A percentile compares a stretch with the other conserved stretches of the same genome.
Conservation (phyloP, 2,113 vertebrate species). For the Euleptes europaea region DNA sequence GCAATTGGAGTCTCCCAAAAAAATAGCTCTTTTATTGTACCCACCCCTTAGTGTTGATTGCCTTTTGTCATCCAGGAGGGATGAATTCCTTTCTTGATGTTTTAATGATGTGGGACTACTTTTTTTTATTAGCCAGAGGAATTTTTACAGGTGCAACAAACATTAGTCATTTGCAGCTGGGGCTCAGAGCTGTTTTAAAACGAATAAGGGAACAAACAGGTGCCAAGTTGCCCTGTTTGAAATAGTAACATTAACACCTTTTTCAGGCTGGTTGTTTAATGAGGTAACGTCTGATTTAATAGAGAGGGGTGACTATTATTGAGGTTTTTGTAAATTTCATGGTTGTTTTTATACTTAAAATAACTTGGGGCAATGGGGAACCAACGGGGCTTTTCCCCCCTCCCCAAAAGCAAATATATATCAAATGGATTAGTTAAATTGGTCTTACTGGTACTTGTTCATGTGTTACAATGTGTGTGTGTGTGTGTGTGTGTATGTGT, state of each 20-base stretch:
- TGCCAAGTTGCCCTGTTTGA: conserved; percentile 30
- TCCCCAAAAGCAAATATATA: background rate
- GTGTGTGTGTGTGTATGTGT: background rate
- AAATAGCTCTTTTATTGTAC: background rate
- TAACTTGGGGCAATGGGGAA: background rate
- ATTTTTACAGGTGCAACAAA: background rate
- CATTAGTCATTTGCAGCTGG: background rate
- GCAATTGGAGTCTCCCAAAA: background rate
- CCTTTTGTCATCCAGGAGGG: background rate
- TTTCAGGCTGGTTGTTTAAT: conserved; percentile 54
- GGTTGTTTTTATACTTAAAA: conserved; percentile 26
- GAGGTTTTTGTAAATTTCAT: background rate
- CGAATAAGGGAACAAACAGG: background rate
- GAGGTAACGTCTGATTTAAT: conserved; percentile 45
- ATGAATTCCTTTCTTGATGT: background rate
- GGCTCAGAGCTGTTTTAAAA: background rate
- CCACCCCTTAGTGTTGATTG: background rate
- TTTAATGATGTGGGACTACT: background rate
- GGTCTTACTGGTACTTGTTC: background rate
- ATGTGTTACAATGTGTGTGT: background rate
- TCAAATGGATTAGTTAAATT: conserved; percentile 2
- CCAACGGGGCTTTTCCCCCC: background rate
- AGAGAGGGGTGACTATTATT: conserved; percentile 34
- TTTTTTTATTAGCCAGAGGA: background rate
- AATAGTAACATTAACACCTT: background rate